Conservation (phyloP, 1,140 invertebrate species). For the Maconellicoccus hirsutus region DNA sequence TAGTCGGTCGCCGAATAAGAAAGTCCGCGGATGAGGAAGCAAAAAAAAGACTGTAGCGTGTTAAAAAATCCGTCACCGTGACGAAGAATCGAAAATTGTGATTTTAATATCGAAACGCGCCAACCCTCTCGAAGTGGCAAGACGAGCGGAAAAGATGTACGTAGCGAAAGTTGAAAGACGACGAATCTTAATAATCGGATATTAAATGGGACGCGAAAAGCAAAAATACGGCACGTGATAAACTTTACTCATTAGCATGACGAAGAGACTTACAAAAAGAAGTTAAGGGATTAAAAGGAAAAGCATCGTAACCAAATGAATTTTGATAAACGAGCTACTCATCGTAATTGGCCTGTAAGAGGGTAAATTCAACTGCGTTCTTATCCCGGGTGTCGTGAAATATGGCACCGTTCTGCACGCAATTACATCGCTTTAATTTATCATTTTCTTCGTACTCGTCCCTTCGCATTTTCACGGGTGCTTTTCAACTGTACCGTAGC, state of each 20-base stretch:
- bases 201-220: constrained; percentile 8
- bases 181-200: constrained; percentile 3
- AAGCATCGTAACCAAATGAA: constrained; percentile 16
- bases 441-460: constrained; percentile 11
- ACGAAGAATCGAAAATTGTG: too few relatives aligned
- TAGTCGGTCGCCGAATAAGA: too few relatives aligned
- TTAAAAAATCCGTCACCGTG: too few relatives aligned
- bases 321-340: constrained; percentile 21
- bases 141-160: too few relatives aligned
- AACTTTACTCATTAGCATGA: constrained; percentile 9
- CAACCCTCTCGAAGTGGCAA: too few relatives aligned
- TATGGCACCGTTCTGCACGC: constrained; percentile 13
- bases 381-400: constrained; percentile 11
- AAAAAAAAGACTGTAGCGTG: too few relatives aligned
- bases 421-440: constrained; percentile 22
- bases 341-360: constrained; percentile 22
- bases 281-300: constrained; percentile 19
- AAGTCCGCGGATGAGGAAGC: too few relatives aligned
- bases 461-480: background rate
- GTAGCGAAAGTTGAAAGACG: background rate
- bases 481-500: background rate
- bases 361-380: background rate
- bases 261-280: constrained; percentile 17
- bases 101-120: too few relatives aligned
- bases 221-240: constrained; percentile 7